Evolutionary conservation across 64 coral and sea anemone species (phyloP).

Genomic region (Dendrophyllia cribrosa): DNA sequence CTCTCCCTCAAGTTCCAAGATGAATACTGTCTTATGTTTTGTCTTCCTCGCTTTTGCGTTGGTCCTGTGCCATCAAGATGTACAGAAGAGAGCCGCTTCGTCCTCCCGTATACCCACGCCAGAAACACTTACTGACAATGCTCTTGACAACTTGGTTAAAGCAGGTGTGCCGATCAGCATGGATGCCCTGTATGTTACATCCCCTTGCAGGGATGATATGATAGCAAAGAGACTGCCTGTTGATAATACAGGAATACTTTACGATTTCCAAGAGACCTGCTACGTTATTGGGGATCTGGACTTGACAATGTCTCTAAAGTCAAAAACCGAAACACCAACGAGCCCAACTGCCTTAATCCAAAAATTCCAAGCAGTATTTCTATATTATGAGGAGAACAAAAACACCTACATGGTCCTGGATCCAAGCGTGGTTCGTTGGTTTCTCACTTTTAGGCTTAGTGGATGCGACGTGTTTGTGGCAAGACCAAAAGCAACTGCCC

Average conservation of each 20-base stretch:
- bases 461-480: slow-evolving; percentile 12
- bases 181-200: not conserved
- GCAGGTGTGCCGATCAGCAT: not conserved
- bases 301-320: not conserved
- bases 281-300: not conserved
- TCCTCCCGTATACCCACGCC: not conserved
- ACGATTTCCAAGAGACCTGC: not conserved
- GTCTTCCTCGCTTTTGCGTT: not conserved
- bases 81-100: not conserved
- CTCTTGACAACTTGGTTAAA: not conserved
- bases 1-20: not conserved
- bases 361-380: not conserved
- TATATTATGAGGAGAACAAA: not conserved
- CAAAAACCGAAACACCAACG: not conserved
- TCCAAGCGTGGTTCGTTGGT: not conserved
- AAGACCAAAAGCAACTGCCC: not conserved
- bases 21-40: not conserved
- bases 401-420: not conserved
- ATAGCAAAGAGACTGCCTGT: not conserved
- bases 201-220: not conserved
- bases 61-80: not conserved
- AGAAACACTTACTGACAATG: not conserved
- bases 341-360: no score
- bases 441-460: not conserved
- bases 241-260: not conserved